Percentiles rank a stretch among this genome's conserved stretches.
phyloP scores from a whole-genome alignment of 2,113 vertebrate species.

The Platysternon megacephalum region DNA sequence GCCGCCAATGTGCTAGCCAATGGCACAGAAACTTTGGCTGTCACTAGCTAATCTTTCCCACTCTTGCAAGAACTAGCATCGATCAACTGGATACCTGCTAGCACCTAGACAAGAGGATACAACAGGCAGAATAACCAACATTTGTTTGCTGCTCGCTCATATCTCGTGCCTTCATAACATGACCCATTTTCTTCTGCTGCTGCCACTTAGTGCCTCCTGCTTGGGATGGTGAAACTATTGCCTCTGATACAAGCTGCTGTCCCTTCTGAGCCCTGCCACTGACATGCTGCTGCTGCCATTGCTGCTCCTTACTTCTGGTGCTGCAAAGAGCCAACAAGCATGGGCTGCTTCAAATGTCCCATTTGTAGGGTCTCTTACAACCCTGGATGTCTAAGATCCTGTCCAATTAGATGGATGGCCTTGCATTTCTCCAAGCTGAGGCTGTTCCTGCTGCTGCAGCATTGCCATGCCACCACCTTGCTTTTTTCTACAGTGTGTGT shows the following conservation, averaged over 20 bases:
- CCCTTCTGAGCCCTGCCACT: background rate
- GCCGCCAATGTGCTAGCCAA: background rate
- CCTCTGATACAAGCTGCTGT: background rate
- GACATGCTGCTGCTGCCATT: rapidly evolving
- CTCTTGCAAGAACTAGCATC: rapidly evolving
- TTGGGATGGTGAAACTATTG: background rate
- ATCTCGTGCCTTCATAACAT: background rate
- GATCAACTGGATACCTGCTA: background rate
- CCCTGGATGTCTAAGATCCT: background rate
- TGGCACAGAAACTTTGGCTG: background rate
- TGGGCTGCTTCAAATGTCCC: background rate
- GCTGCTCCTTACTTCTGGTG: background rate
- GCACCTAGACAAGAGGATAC: background rate
- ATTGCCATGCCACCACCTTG: background rate
- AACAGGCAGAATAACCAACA: rapidly evolving
- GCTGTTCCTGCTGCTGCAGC: background rate
- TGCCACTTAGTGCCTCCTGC: background rate
- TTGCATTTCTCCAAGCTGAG: background rate
- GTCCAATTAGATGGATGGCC: background rate
- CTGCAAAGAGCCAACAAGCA: background rate
- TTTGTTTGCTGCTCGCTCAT: background rate
- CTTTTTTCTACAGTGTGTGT: background rate
- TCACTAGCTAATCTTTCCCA: background rate
- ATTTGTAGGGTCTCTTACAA: background rate
- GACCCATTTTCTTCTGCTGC: background rate